Percentiles rank a stretch among this genome's conserved stretches.
Conservation (phyloP, 2,797 vertebrate species). For the Premnoplex brunnescens region DNA sequence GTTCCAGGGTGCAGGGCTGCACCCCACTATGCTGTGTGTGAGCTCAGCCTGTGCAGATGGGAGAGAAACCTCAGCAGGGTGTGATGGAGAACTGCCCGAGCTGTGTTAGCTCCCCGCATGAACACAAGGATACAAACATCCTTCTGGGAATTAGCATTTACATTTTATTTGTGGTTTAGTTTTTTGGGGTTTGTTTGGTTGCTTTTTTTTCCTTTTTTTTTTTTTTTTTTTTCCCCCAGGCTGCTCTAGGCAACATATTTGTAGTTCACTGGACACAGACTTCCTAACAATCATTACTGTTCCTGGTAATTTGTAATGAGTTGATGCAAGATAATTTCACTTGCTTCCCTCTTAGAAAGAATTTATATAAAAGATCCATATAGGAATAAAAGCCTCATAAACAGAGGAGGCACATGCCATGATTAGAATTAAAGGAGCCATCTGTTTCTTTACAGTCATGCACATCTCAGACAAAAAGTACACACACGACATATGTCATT, state of each 20-base stretch:
- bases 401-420: background rate
- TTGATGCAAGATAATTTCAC: background rate
- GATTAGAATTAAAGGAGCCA: slow-evolving; percentile 48
- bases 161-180: background rate
- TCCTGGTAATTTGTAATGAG: slow-evolving; percentile 14
- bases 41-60: background rate
- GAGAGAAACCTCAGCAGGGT: background rate
- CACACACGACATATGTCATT: slow-evolving; percentile 48
- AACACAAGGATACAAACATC: background rate
- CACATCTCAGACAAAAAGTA: slow-evolving; percentile 49
- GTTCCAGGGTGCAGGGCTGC: background rate
- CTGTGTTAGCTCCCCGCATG: background rate
- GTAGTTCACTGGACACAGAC: background rate
- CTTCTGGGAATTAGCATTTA: background rate
- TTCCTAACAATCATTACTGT: background rate
- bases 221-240: background rate
- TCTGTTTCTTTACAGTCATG: slow-evolving; percentile 61
- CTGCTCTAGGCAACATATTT: background rate
- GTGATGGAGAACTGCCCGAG: background rate
- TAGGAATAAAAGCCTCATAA: background rate
- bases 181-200: too few species aligned
- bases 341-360: background rate
- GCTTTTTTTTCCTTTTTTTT: background rate
- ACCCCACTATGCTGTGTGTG: background rate
- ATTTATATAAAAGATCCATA: background rate